Evolutionary conservation across 2,888 invertebrate genomes (phyloP), one percentile per base, ranked within the genome.

Genomic region (Pollenia angustigena): DNA sequence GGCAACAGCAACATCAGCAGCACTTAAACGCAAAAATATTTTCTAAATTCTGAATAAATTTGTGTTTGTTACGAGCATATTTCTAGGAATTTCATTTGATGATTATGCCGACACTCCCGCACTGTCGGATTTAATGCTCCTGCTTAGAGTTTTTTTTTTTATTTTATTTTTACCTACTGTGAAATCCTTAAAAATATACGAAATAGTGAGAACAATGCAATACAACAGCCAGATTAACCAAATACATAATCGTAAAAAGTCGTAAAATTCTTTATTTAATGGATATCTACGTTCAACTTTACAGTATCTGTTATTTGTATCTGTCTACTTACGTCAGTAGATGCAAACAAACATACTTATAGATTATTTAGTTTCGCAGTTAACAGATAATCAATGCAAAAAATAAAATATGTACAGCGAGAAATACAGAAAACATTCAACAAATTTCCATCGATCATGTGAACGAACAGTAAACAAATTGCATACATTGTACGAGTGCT

Each of bases 71-170:
- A n/a, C 44, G 46, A 69, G 14, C 18, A 32, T 1, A 56, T 58
- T 81, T 76, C 75, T 60, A 71, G 50, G 83, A 86, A 86, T 42
- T 86, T 80, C 71, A 44, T 75, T 86, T 86, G 75, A 86, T 75
- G 68, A 83, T 83, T 69, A 58, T 80, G 83, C 79, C 86, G 85
- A 80, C 86, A 86, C 75, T 80, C 69, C 69, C 72, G 56, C 76
- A 81, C 72, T 42, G 18, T 32, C 62, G 3, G 50, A 4, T 40
- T 52, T 54, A 75, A 81, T 54, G 60, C 14, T 18, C 32, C 50
- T 12, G 2, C 52, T 68, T 16, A 74, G 64, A 40, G 23, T 18
- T 23, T 23, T 1, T 23, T 23, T 23, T 32, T 18, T 48, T 16
- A 12, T 42, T 40, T 42, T 48, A 9, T 56, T 23, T 56, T 46